phyloP scores from a whole-genome alignment of 2,113 vertebrate genomes.

The Podocnemis expansa region DNA sequence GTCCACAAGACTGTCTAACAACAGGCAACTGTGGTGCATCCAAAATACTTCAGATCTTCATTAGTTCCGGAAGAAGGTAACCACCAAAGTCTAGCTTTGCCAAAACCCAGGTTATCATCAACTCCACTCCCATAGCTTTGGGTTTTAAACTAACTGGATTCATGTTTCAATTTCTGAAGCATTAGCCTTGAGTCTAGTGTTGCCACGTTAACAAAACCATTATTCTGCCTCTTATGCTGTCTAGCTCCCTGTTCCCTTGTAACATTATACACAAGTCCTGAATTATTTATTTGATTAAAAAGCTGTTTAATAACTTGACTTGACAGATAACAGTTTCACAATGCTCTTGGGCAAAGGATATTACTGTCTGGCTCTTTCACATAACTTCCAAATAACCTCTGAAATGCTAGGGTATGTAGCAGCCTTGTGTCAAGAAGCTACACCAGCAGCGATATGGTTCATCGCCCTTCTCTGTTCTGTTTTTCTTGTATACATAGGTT shows the following conservation, averaged over 20 bases:
- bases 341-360: conserved; percentile 11
- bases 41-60: not conserved
- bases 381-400: conserved; percentile 32
- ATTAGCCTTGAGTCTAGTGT: not conserved
- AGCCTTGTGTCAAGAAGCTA: not conserved
- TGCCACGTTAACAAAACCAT: conserved; percentile 14
- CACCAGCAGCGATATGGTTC: not conserved
- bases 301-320: conserved; percentile 56
- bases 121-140: not conserved
- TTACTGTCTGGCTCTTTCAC: not conserved
- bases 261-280: conserved; percentile 1
- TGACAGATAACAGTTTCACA: conserved; percentile 51
- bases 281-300: conserved; percentile 74
- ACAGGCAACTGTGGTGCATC: not conserved
- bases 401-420: not conserved
- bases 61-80: not conserved
- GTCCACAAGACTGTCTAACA: not conserved
- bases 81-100: rapidly evolving
- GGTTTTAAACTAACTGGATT: not conserved
- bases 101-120: not conserved
- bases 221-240: conserved; percentile 1
- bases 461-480: not conserved
- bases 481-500: not conserved
- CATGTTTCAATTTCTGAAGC: conserved; percentile 1
- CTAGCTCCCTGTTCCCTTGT: not conserved